Percentiles rank a stretch among this genome's conserved stretches.
These are phyloP conservation scores for Ctenopoma kingsleyae DNA, from an alignment of 2,797 vertebrate species.

Conservation along the genomic window DNA sequence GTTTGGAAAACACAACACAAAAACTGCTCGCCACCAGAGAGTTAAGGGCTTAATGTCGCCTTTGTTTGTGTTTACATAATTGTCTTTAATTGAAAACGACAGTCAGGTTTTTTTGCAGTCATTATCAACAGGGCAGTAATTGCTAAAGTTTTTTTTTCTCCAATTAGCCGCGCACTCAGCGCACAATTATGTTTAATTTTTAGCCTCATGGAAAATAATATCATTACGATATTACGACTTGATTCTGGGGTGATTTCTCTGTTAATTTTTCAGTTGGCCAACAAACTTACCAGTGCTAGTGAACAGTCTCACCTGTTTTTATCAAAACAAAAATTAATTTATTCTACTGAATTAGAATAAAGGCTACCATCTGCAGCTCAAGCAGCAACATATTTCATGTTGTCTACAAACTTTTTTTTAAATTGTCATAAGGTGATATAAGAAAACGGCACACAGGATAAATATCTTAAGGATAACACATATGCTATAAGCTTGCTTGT, in stretches of 20 bases:
- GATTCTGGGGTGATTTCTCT: conserved; percentile 26
- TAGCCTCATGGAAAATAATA: conserved; percentile 46
- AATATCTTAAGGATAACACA: no score
- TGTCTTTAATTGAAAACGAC: conserved; percentile 63
- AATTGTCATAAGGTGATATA: no score
- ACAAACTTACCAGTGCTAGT: not conserved
- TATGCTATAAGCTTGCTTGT: no score
- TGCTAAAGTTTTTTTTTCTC: conserved; percentile 37
- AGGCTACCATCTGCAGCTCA: no score
- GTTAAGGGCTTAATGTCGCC: conserved; percentile 15
- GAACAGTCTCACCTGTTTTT: not conserved
- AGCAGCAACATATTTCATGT: no score
- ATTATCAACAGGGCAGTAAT: conserved; percentile 52
- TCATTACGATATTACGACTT: conserved; percentile 21
- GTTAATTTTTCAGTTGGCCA: not conserved
- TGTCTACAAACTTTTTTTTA: no score
- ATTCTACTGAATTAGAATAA: no score
- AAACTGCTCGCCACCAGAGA: not conserved
- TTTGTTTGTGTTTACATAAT: conserved; percentile 56
- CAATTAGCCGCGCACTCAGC: conserved; percentile 50
- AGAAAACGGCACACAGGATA: no score
- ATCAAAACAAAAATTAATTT: not conserved
- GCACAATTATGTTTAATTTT: conserved; percentile 50
- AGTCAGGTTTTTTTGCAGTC: conserved; percentile 45
- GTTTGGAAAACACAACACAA: conserved; percentile 16